Evolutionary conservation across 92 coral and sea anemone species (phyloP).

Genomic region (Epizoanthus stellaris): DNA sequence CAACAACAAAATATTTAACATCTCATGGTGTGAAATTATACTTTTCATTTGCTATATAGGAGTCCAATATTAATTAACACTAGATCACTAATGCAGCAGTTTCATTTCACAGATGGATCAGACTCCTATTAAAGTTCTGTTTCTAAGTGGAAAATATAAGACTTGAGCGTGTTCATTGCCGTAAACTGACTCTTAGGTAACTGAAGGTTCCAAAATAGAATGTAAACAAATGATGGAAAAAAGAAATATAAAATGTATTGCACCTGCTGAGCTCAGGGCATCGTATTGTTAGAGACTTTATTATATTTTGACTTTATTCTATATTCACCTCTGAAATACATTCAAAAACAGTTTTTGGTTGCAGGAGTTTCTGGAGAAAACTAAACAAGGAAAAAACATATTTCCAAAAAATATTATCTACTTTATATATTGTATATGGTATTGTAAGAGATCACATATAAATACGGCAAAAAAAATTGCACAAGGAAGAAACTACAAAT

Average conservation of each 20-base stretch:
- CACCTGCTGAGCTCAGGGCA: constrained; percentile 31
- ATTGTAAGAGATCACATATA: background rate
- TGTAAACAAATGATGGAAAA: background rate
- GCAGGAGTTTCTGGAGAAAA: background rate
- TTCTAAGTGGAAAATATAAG: no score
- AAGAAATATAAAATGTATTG: background rate
- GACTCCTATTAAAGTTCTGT: background rate
- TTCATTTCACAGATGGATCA: constrained; percentile 9
- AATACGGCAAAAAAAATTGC: background rate
- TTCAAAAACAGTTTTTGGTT: background rate
- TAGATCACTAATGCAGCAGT: background rate
- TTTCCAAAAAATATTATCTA: background rate
- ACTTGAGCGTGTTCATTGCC: background rate
- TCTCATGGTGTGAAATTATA: constrained; percentile 1
- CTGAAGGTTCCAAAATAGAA: background rate
- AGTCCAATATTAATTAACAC: constrained; percentile 25
- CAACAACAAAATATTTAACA: constrained; percentile 5
- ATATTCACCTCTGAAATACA: constrained; percentile 9
- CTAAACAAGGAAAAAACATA: background rate
- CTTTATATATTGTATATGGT: background rate
- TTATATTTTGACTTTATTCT: constrained; percentile 6
- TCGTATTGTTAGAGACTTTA: background rate
- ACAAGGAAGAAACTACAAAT: background rate
- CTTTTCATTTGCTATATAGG: background rate
- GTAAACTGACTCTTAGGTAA: background rate